Evolutionary conservation across 2,797 vertebrate species (phyloP).

Genomic region (Neosilurus mollespiculum): DNA sequence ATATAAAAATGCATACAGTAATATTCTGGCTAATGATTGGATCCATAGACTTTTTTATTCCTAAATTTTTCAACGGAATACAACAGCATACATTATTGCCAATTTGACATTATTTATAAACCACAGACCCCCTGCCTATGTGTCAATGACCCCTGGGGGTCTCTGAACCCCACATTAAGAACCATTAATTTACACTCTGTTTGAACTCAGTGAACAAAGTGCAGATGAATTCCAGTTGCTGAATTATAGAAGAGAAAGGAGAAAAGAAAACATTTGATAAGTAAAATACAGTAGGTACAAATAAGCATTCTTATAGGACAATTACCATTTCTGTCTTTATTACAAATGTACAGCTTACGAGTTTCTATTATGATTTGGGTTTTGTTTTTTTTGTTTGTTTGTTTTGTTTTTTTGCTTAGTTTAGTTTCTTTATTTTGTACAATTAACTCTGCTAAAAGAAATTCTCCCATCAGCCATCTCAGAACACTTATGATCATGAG

Average conservation of each 20-base stretch:
- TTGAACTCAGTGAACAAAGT: not conserved
- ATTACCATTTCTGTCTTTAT: conserved; percentile 75
- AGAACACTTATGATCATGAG: conserved; percentile 58
- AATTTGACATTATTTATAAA: conserved; percentile 15
- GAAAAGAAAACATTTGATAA: not conserved
- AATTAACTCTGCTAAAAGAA: conserved; percentile 72
- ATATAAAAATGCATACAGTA: not conserved
- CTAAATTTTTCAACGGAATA: not conserved
- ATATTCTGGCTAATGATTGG: not conserved
- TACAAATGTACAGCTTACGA: conserved; percentile 85
- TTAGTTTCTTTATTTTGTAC: conserved; percentile 75
- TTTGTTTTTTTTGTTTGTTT: conserved; percentile 68
- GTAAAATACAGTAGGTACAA: conserved; percentile 11
- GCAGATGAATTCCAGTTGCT: not conserved
- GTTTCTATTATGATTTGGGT: conserved; percentile 74
- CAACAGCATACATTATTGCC: not conserved
- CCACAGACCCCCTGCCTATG: not conserved
- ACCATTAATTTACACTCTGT: not conserved
- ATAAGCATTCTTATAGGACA: conserved; percentile 45
- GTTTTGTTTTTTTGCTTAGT: conserved; percentile 70
- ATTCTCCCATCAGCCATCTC: conserved; percentile 71
- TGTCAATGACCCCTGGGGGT: not conserved
- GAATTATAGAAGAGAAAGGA: not conserved
- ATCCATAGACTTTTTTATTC: not conserved
- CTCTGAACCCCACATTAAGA: not conserved